phyloP scores from a whole-genome alignment of 2,113 vertebrate species.

The Electrona antarctica region DNA sequence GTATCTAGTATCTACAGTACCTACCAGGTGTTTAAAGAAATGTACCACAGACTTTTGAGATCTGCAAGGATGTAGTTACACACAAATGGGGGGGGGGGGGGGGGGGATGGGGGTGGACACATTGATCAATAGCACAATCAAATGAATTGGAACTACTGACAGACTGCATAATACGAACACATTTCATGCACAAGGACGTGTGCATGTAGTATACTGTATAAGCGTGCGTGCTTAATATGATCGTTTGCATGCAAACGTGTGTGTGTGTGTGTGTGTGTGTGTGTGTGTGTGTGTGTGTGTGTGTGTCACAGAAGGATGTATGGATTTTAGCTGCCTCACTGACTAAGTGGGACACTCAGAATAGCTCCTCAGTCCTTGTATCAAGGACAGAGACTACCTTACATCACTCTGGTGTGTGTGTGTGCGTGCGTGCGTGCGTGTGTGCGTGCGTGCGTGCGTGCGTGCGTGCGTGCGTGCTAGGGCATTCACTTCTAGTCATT shows the following conservation, averaged over 20 bases:
- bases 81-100: no score
- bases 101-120: neutral
- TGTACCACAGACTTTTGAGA: no score
- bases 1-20: no score
- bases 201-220: neutral
- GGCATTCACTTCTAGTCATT: no score
- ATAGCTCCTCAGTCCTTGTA: constrained; percentile 55
- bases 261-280: neutral
- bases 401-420: constrained; percentile 15
- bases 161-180: neutral
- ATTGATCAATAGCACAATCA: constrained; percentile 1
- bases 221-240: neutral
- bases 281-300: constrained; percentile 3
- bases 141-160: constrained; percentile 22
- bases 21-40: no score
- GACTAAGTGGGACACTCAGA: constrained; percentile 76
- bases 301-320: constrained; percentile 53
- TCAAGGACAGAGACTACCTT: constrained; percentile 57
- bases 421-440: neutral
- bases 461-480: constrained; percentile 12
- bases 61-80: no score
- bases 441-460: constrained; percentile 12
- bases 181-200: neutral
- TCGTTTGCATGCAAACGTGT: neutral
- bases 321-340: constrained; percentile 71